Evolutionary conservation across 2,797 vertebrate genomes (phyloP).

Genomic region (Tinamus major): DNA sequence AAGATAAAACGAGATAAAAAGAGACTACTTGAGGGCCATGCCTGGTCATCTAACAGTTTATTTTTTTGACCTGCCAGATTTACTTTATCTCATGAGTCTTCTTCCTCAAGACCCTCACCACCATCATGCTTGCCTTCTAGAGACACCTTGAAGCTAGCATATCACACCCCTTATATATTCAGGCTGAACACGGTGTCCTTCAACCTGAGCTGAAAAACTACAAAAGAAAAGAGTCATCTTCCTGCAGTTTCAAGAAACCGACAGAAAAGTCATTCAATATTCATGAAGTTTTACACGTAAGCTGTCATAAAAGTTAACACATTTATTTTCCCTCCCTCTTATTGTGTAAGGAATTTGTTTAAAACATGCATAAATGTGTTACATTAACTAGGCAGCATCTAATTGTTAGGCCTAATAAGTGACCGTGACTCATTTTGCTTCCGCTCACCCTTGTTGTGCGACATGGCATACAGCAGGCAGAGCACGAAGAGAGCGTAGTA

Average conservation of each 20-base stretch:
- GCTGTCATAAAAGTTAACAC: not conserved
- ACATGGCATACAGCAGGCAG: slow-evolving; percentile 95
- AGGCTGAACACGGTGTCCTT: not conserved
- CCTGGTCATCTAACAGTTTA: no score
- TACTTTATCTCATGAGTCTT: not conserved
- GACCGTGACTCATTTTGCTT: not conserved
- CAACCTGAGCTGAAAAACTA: not conserved
- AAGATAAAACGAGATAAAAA: no score
- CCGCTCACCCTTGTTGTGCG: slow-evolving; percentile 92
- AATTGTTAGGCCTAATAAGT: not conserved
- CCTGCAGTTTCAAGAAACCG: not conserved
- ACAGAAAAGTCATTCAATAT: not conserved
- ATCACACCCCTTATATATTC: not conserved
- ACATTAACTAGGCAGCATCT: no score
- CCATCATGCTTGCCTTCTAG: not conserved
- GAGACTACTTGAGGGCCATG: no score
- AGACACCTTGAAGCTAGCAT: not conserved
- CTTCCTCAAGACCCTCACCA: not conserved
- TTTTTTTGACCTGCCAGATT: no score
- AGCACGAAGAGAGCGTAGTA: slow-evolving; percentile 97
- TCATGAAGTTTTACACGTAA: not conserved
- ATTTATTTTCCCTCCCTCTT: not conserved
- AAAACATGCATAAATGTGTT: not conserved
- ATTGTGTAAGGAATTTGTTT: not conserved
- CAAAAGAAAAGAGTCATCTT: not conserved